Evolutionary conservation across 2,888 invertebrate species (phyloP).

Genomic region (Labia minor): DNA sequence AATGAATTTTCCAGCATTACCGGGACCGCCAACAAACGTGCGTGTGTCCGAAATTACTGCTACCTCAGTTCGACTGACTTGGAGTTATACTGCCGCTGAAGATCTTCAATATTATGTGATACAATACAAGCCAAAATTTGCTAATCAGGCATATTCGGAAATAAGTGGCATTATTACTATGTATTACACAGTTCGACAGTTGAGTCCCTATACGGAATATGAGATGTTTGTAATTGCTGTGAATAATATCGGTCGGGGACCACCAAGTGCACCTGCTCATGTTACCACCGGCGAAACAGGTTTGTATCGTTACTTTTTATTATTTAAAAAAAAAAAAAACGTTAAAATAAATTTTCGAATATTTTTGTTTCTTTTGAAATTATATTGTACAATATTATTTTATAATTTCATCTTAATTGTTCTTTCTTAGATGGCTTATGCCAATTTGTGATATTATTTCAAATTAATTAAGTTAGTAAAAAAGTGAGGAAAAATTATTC

Average conservation of each 20-base stretch:
- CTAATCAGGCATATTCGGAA: slow-evolving; percentile 83
- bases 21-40: slow-evolving; percentile 81
- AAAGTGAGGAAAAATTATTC: too few species aligned
- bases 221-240: slow-evolving; percentile 93
- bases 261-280: slow-evolving; percentile 74
- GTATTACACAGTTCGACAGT: slow-evolving; percentile 79
- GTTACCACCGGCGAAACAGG: slow-evolving; percentile 96
- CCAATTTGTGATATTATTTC: too few species aligned
- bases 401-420: slow-evolving; percentile 17
- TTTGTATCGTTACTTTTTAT: slow-evolving; percentile 41
- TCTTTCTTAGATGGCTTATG: too few species aligned
- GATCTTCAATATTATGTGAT: slow-evolving; percentile 94
- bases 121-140: slow-evolving; percentile 91
- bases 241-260: slow-evolving; percentile 87
- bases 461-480: too few species aligned
- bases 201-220: slow-evolving; percentile 91
- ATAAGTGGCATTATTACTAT: slow-evolving; percentile 87
- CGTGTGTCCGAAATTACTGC: slow-evolving; percentile 88
- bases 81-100: slow-evolving; percentile 82
- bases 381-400: slow-evolving; percentile 21
- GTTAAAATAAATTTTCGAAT: too few species aligned
- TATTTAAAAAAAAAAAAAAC: neutral
- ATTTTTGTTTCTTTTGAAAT: slow-evolving; percentile 26
- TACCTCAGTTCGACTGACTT: slow-evolving; percentile 80
- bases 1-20: slow-evolving; percentile 67